Evolutionary conservation across 2,888 invertebrate genomes (phyloP).

Genomic region (Diploptera punctata): DNA sequence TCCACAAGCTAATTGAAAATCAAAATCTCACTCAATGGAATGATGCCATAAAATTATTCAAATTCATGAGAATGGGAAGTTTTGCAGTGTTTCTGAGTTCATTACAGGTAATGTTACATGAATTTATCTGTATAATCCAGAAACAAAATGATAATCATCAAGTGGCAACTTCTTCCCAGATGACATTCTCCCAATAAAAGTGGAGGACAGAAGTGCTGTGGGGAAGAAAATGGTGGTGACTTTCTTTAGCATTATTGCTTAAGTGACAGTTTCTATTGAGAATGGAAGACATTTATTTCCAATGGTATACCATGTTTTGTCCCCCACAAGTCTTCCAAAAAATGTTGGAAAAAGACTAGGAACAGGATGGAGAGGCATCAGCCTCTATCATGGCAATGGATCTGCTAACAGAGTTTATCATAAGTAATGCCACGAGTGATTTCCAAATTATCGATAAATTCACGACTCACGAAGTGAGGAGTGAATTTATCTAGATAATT

Average conservation of each 20-base stretch:
- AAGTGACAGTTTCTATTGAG: not conserved
- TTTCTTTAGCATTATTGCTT: not conserved
- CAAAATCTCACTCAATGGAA: not conserved
- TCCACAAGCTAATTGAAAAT: not conserved
- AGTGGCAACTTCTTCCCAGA: too few species aligned
- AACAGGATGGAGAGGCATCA: too few species aligned
- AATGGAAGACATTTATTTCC: not conserved
- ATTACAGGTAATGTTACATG: not conserved
- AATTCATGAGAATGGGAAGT: not conserved
- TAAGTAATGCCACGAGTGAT: too few species aligned
- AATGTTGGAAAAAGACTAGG: too few species aligned
- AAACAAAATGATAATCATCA: too few species aligned
- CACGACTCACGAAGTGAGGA: too few species aligned
- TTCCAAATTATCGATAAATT: too few species aligned
- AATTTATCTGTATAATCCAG: not conserved
- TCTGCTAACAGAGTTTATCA: too few species aligned
- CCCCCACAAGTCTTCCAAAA: not conserved
- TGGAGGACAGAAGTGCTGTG: not conserved
- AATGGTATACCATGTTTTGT: not conserved
- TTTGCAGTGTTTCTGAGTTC: not conserved
- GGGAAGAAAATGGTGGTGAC: not conserved
- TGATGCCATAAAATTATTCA: not conserved
- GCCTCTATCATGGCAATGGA: too few species aligned
- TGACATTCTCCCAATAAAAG: not conserved
- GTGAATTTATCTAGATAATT: too few species aligned